These are phyloP conservation scores for Synergus japonicus DNA, from an alignment of 2,888 invertebrate genomes.

Conservation along the genomic window DNA sequence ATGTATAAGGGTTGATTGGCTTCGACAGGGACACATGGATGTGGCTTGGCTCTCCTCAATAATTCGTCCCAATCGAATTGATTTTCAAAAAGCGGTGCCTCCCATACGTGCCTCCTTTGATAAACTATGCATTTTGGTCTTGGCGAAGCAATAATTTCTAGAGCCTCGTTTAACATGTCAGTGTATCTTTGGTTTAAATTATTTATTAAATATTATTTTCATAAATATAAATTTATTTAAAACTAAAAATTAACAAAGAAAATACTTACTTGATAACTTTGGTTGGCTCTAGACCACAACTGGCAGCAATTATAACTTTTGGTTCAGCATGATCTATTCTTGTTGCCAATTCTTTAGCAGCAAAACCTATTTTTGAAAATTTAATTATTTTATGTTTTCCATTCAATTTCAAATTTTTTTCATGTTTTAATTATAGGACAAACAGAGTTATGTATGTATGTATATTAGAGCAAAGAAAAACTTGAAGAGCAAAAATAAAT, in stretches of 20 bases:
- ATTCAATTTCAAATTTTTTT: neutral
- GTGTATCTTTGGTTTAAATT: slow-evolving; percentile 80
- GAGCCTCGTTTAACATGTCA: slow-evolving; percentile 89
- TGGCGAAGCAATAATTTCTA: slow-evolving; percentile 83
- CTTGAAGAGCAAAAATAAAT: neutral
- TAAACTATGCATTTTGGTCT: slow-evolving; percentile 91
- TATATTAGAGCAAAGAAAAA: neutral
- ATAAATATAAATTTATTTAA: neutral
- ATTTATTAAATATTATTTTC: slow-evolving; percentile 8
- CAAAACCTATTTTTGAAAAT: slow-evolving; percentile 84
- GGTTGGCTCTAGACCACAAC: slow-evolving; percentile 93
- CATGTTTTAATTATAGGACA: neutral
- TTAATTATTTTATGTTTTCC: neutral
- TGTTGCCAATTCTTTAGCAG: slow-evolving; percentile 90
- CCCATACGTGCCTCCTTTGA: slow-evolving; percentile 85
- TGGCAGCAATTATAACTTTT: slow-evolving; percentile 92
- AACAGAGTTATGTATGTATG: neutral
- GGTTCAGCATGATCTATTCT: slow-evolving; percentile 94
- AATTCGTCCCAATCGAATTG: slow-evolving; percentile 91
- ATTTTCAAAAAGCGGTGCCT: slow-evolving; percentile 81
- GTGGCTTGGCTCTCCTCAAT: slow-evolving; percentile 82
- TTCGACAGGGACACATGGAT: slow-evolving; percentile 90
- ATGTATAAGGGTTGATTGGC: slow-evolving; percentile 95
- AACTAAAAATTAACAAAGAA: neutral
- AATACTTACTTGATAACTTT: slow-evolving; percentile 84